Evolutionary conservation across 2,888 invertebrate genomes (phyloP).

Genomic region (Lasioglossum calceatum): DNA sequence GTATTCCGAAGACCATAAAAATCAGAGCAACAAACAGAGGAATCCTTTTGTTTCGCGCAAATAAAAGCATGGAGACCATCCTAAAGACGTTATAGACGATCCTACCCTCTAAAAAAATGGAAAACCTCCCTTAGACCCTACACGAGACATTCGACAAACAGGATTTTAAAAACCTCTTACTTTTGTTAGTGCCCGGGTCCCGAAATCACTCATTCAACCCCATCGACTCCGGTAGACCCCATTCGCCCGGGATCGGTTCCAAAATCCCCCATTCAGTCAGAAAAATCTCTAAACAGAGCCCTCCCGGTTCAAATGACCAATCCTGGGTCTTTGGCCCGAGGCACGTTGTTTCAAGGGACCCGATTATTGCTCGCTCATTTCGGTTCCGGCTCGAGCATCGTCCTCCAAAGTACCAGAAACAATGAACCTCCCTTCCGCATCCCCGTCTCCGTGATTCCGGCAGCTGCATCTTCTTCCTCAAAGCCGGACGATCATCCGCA

Average conservation of each 20-base stretch:
- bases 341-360: background rate
- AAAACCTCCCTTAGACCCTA: background rate
- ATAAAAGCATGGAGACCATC: background rate
- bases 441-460: background rate
- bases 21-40: background rate
- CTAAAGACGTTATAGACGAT: background rate
- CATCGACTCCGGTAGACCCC: background rate
- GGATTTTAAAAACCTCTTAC: background rate
- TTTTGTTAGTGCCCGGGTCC: background rate
- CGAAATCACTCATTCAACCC: background rate
- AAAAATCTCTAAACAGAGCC: background rate
- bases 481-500: conserved; percentile 4
- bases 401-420: background rate
- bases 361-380: conserved; percentile 8
- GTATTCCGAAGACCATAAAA: background rate
- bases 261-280: background rate
- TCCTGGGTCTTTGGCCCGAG: background rate
- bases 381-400: background rate
- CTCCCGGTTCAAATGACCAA: background rate
- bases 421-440: background rate
- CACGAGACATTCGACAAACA: background rate
- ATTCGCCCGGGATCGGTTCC: background rate
- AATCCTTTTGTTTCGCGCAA: background rate
- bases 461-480: background rate
- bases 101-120: background rate